Evolutionary conservation across 2,797 vertebrate species (phyloP).

Genomic region (Loris lydekkerianus): DNA sequence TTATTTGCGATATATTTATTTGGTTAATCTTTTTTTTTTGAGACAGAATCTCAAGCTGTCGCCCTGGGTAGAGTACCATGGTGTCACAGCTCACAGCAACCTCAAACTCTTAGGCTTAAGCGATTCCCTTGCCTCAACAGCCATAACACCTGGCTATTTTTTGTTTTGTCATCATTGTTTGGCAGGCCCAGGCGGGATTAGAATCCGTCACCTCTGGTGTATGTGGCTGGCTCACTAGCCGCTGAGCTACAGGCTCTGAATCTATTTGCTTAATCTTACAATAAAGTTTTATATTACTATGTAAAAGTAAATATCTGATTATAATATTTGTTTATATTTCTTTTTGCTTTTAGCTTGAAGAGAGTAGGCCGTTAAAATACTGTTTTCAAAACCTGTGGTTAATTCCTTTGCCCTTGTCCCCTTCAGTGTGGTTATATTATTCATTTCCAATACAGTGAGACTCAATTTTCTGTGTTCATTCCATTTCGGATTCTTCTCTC

Average conservation of each 20-base stretch:
- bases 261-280: constrained; percentile 33
- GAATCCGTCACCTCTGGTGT: too few species aligned
- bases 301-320: constrained; percentile 42
- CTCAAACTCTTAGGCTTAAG: too few species aligned
- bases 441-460: constrained; percentile 33
- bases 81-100: too few species aligned
- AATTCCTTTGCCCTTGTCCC: background rate
- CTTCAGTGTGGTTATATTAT: constrained; percentile 34
- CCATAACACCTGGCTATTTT: too few species aligned
- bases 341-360: constrained; percentile 50
- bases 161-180: too few species aligned
- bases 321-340: constrained; percentile 58
- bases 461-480: constrained; percentile 54
- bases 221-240: too few species aligned
- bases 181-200: too few species aligned
- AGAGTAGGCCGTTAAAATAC: constrained; percentile 54
- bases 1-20: constrained; percentile 57
- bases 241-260: too few species aligned
- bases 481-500: constrained; percentile 39
- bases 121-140: too few species aligned
- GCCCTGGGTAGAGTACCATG: too few species aligned
- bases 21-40: too few species aligned
- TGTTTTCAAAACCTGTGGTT: constrained; percentile 51
- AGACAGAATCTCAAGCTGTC: too few species aligned
- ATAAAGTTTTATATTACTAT: constrained; percentile 42